Base-by-base conservation (phyloP, 2,797 vertebrate genomes). In the Hirundo rustica region DNA sequence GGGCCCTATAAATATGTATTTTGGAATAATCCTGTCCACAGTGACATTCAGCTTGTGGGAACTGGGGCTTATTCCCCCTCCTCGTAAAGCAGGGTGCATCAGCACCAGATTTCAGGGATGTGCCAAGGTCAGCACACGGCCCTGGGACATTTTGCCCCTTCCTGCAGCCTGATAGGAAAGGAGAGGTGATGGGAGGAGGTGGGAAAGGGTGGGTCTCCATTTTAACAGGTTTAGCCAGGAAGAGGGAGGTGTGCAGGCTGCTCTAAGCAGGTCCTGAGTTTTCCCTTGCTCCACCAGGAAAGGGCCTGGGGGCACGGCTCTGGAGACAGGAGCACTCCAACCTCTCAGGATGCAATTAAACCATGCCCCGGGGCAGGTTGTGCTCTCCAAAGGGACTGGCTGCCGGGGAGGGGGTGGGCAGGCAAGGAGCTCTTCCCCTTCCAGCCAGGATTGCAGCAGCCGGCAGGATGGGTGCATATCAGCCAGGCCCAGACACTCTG, bases 271-370 rank as follows among this genome's bases (percentile, higher is more conserved):
- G 17, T 91, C 64, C 38, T 82, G 77, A 18, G 21, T 38, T 70
- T 40, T 51, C 40, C 30, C 62, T 64, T 57, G 14, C 42, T 72
- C 79, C 64, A 19, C 47, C 47, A 62, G 36, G 38, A 51, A 81
- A 58, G 53, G 57, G 71, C 83, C 78, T 81, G 78, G 45, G 64
- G 86, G 84, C 89, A 84, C 53, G 11, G 87, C 73, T 83, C 77
- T 34, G 25, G 66, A 81, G 76, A 34, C 20, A 30, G 65, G 47
- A 91, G 57, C 38, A 4, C 54, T 71, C 22, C 91, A 70, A 32
- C 68, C 62, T 85, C 81, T 84, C 21, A 32, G 65, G 47, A 82
- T 78, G 70, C 88, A 91, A 92, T 96, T 96, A 95, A 95, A 88
- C 65, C 7, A 0, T 93, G 71, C 58, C 90, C 86, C 0, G 11